Evolutionary conservation across 1,140 invertebrate genomes (phyloP), one percentile per base, ranked within the genome.

Genomic region (Ceratoteleas bidentatus): DNA sequence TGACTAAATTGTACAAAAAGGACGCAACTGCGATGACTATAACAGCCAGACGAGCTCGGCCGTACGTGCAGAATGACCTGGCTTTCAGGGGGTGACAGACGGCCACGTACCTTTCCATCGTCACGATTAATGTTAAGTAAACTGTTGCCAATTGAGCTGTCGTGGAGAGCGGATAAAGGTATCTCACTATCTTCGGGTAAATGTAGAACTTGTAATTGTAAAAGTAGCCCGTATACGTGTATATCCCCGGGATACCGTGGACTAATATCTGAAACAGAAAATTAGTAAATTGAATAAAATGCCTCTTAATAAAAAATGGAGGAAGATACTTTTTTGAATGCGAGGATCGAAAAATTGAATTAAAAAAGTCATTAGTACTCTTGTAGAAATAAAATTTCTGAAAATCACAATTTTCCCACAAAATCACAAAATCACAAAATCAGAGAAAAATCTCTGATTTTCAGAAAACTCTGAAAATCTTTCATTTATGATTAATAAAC

Each of bases 111-210:
- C 98, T 93, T 90, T 99, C 98, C 81, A 99, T 93, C 0, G 98
- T 99, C 43, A 99, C 98, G 0, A 97, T 97, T 52, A 99, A 94
- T 0, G 98, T 99, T 78, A 99, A 93, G 92, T 99, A 99, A 50
- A 98, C 97, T 13, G 97, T 98, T 33, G 97, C 97, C 43, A 97
- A 98, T 89, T 97, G 98, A 11, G 97, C 96, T 6, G 96, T 96
- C 84, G 97, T 94, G 0, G 96, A 97, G 10, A 98, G 89, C 0
- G 98, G 97, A 89, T 97, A 99, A 4, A 97, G 93, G 72, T 95
- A 94, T 0, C 95, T 94, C 11, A 96, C 96, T 74, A 97, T 94
- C 77, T 95, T 94, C 24, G 96, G 96, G 88, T 95, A 96, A 40
- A 97, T 92, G 72, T 94, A 93, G 90, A 94, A 96, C 84, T 96